Percentiles rank a stretch among this genome's conserved stretches.
Evolutionary conservation across 35 echinoderm and acorn worm genomes (phyloP).

Genomic region (Apostichopus californicus): DNA sequence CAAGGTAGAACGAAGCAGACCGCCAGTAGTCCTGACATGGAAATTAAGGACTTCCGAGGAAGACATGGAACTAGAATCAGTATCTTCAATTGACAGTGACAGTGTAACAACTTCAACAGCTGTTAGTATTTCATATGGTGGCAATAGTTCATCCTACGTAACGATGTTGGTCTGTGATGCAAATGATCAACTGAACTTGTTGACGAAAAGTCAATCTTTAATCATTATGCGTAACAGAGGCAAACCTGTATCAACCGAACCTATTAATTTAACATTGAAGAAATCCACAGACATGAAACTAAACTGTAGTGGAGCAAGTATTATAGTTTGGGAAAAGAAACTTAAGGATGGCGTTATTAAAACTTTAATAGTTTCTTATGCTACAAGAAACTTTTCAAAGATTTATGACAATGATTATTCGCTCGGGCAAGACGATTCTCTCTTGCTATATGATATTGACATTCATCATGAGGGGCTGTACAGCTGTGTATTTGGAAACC

Average conservation of each 20-base stretch:
- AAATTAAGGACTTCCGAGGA: not conserved
- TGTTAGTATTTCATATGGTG: not conserved
- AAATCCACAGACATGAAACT: not conserved
- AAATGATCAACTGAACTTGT: not conserved
- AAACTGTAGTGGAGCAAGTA: no score
- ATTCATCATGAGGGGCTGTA: slow-evolving; percentile 5
- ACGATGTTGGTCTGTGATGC: not conserved
- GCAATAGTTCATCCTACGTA: not conserved
- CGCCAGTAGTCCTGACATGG: not conserved
- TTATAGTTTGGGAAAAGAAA: not conserved
- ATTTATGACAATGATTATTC: not conserved
- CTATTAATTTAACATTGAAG: not conserved
- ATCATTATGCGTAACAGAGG: not conserved
- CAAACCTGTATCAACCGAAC: not conserved
- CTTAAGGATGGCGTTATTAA: not conserved
- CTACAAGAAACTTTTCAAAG: not conserved
- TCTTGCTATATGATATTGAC: not conserved
- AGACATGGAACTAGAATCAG: not conserved
- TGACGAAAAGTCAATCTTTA: not conserved
- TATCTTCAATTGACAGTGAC: no score
- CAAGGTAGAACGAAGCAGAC: not conserved
- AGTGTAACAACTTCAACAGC: not conserved
- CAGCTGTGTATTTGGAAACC: not conserved
- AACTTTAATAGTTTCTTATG: not conserved
- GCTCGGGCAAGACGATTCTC: not conserved